These are phyloP conservation scores for Metalampra italica DNA, from an alignment of 2,888 invertebrate species.

Conservation along the genomic window DNA sequence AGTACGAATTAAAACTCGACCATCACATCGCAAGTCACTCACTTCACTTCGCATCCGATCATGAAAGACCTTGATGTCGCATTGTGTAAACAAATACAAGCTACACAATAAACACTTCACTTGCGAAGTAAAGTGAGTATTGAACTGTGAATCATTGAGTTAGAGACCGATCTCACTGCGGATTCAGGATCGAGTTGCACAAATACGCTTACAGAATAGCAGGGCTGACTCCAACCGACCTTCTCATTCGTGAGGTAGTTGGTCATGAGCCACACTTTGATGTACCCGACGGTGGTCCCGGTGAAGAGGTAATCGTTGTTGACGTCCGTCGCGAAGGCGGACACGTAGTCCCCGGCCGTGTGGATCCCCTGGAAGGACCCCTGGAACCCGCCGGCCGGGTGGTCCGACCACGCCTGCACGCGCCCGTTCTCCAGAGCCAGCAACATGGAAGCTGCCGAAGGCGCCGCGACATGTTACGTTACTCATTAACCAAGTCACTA, in stretches of 20 bases:
- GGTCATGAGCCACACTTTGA: conserved; percentile 87
- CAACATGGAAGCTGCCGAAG: conserved; percentile 80
- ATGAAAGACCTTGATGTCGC: no score
- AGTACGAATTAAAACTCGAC: no score
- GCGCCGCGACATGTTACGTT: background rate
- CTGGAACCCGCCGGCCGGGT: conserved; percentile 84
- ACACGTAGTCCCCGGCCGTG: conserved; percentile 80
- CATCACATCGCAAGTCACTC: no score
- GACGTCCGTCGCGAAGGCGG: conserved; percentile 84
- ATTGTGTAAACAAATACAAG: no score
- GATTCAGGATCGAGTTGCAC: no score
- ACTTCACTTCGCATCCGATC: no score
- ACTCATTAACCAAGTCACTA: no score
- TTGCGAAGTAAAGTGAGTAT: no score
- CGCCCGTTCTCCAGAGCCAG: conserved; percentile 86
- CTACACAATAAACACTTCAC: no score
- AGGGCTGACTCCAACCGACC: conserved; percentile 25
- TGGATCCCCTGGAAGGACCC: conserved; percentile 85
- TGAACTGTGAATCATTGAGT: no score
- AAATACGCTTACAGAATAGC: no score
- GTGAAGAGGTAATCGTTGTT: conserved; percentile 85
- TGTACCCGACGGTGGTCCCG: conserved; percentile 85
- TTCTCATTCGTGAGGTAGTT: conserved; percentile 78
- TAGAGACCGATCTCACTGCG: no score
- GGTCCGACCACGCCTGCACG: conserved; percentile 90